Evolutionary conservation across 2,797 vertebrate species (phyloP).

Genomic region (Pseudocheirus occidentalis): DNA sequence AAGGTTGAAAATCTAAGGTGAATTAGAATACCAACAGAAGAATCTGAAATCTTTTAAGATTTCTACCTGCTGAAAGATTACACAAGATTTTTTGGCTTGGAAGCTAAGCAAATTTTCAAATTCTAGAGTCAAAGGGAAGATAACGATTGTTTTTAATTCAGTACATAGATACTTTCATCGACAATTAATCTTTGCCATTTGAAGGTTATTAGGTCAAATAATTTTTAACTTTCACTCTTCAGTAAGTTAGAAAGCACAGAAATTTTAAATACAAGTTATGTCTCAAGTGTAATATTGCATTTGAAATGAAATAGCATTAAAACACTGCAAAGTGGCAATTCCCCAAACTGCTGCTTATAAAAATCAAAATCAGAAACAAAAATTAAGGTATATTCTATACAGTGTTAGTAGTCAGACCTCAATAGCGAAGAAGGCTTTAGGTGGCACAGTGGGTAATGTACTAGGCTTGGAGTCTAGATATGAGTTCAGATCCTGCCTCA

Average conservation of each 20-base stretch:
- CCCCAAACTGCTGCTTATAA: background rate
- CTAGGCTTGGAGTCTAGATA: background rate
- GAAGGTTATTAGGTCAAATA: conserved; percentile 26
- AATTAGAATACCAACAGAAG: background rate
- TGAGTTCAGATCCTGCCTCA: background rate
- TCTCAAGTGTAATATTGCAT: conserved; percentile 11
- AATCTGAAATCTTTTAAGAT: background rate
- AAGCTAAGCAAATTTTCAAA: conserved; percentile 16
- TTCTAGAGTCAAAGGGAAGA: background rate
- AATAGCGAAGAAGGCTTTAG: background rate
- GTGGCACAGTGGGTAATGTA: background rate
- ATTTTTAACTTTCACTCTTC: conserved; percentile 1
- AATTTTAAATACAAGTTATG: conserved; percentile 42
- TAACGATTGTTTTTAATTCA: background rate
- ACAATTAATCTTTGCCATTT: background rate
- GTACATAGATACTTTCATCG: background rate
- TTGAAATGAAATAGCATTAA: background rate
- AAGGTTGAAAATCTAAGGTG: conserved; percentile 35
- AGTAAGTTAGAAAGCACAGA: conserved; percentile 36
- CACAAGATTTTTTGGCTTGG: background rate
- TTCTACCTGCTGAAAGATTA: background rate
- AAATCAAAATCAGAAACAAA: background rate
- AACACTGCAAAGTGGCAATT: background rate
- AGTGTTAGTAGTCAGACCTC: background rate
- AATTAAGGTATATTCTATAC: background rate